Base-by-base conservation (phyloP, 2,797 vertebrate genomes). In the Perodicticus potto region DNA sequence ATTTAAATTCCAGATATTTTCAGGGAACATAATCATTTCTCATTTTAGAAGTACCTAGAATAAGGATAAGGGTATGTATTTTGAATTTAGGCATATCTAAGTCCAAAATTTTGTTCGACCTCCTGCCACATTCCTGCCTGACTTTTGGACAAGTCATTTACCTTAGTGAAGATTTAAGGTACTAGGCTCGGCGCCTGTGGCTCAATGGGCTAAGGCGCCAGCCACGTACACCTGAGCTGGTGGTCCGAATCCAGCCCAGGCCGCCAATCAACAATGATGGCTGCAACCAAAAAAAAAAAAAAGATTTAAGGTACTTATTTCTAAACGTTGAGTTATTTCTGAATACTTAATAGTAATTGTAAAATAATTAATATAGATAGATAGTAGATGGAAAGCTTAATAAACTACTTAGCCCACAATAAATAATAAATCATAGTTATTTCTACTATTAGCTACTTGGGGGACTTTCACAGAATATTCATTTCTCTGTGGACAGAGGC, bases 371-470 rank as follows among this genome's bases (percentile, higher is more conserved):
- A 67, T 85, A 40, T 69, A 85, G 10, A n/a, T 34, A 83, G 5
- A 84, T 73, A 86, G 14, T 53, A 91, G 20, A 55, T 59, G 74
- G 10, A 22, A 23, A 76, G 16, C 2, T 70, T 92, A 86, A 70
- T 67, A 80, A 10, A 69, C 17, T 77, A 84, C 32, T 72, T 83
- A 37, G 3, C 16, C 23, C 67, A 80, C 67, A 89, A 93, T 57
- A 61, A 76, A 76, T 14, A 92, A 89, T 77, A 96, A 93, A 86
- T 53, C 27, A 49, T 53, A 65, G 22, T 74, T 94, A 84, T 94
- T 63, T 86, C 73, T 78, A 57, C 93, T 82, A 40, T 76, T 69
- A 91, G 14, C 86, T 65, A 77, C 16, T 69, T 92, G n/a, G n/a
- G 93, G 19, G 59, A 65, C 32, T 94, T 72, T 61, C 43, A 70